These are phyloP conservation scores for Monodelphis domestica DNA, from an alignment of 2,797 vertebrate species.

Conservation along the genomic window DNA sequence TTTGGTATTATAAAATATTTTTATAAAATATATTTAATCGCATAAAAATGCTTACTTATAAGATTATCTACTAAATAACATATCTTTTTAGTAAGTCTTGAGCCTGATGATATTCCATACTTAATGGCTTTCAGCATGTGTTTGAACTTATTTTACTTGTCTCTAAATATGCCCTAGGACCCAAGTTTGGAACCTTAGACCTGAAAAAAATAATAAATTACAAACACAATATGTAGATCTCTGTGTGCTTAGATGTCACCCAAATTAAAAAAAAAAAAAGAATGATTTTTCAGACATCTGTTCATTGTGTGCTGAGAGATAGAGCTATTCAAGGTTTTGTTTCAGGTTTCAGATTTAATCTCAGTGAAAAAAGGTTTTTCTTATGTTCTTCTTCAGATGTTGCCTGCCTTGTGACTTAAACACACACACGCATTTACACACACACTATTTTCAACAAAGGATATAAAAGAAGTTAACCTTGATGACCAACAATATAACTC, in stretches of 20 bases:
- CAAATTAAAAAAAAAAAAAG: slow-evolving; percentile 6
- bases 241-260: neutral
- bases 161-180: slow-evolving; percentile 23
- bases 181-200: neutral
- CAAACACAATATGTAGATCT: neutral
- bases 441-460: slow-evolving; percentile 55
- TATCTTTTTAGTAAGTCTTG: slow-evolving; percentile 24
- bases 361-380: slow-evolving; percentile 26
- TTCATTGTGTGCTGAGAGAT: slow-evolving; percentile 22
- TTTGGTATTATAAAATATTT: neutral
- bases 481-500: slow-evolving; percentile 61
- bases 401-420: slow-evolving; percentile 20
- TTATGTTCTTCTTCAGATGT: neutral
- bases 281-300: slow-evolving; percentile 1
- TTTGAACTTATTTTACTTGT: slow-evolving; percentile 16
- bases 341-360: neutral
- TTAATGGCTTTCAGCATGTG: slow-evolving; percentile 24
- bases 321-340: neutral
- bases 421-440: slow-evolving; percentile 47
- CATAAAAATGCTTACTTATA: slow-evolving; percentile 15
- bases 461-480: slow-evolving; percentile 70
- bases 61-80: slow-evolving; percentile 27
- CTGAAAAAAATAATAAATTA: slow-evolving; percentile 27
- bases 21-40: slow-evolving; percentile 35
- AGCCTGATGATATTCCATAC: slow-evolving; percentile 25